A percentile compares a stretch with the other conserved stretches of the same genome.
These are phyloP conservation scores for Salticus scenicus DNA, from an alignment of 2,888 invertebrate species.

Conservation along the genomic window DNA sequence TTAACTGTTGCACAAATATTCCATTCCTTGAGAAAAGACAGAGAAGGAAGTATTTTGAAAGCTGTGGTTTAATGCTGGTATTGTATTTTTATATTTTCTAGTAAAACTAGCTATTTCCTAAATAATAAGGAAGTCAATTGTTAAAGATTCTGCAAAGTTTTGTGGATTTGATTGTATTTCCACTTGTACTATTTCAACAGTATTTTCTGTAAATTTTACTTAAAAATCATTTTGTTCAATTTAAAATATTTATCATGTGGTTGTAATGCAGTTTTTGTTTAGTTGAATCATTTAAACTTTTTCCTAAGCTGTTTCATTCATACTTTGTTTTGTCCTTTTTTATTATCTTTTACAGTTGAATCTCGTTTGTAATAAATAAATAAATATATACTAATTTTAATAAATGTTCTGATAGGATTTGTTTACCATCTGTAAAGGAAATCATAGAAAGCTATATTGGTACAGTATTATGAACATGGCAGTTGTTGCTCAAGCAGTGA, in stretches of 20 bases:
- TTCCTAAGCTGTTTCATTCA: background rate
- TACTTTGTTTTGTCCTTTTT: background rate
- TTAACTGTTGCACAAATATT: constrained; percentile 57
- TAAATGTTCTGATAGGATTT: constrained; percentile 43
- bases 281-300: background rate
- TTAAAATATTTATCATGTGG: background rate
- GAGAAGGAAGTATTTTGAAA: constrained; percentile 1
- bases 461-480: constrained; percentile 62
- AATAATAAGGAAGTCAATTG: background rate
- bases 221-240: background rate
- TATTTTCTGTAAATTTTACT: background rate
- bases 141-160: background rate
- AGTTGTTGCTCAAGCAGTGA: constrained; percentile 69
- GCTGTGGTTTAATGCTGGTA: background rate
- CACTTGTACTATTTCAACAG: background rate
- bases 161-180: background rate
- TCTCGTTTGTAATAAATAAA: background rate
- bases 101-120: background rate
- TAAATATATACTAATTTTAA: background rate
- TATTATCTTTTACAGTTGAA: background rate
- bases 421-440: constrained; percentile 41
- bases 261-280: background rate
- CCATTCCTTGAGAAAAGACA: constrained; percentile 31
- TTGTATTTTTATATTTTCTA: constrained; percentile 12
- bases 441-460: constrained; percentile 36